phyloP scores from a whole-genome alignment of 2,113 vertebrate genomes.

The Psittacula cyanocephala region DNA sequence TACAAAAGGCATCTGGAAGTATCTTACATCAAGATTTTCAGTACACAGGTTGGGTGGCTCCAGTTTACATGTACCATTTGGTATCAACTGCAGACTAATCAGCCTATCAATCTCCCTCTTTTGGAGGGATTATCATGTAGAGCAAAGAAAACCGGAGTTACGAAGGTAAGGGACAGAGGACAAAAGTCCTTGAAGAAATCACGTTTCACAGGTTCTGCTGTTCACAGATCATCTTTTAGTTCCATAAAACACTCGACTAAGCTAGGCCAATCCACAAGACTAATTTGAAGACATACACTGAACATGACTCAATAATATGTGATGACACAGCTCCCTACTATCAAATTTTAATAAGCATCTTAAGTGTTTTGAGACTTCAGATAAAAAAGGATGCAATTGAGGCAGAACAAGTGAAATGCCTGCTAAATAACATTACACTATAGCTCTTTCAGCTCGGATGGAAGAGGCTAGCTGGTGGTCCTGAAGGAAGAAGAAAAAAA shows the following conservation, averaged over 20 bases:
- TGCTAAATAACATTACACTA: background rate
- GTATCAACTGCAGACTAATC: background rate
- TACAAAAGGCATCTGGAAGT: background rate
- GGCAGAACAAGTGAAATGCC: background rate
- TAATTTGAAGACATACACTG: background rate
- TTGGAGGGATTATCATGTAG: background rate
- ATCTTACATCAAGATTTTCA: background rate
- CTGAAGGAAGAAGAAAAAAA: background rate
- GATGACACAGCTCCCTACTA: background rate
- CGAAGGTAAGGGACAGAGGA: background rate
- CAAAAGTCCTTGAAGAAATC: background rate
- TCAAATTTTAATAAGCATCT: background rate
- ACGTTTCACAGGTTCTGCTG: background rate
- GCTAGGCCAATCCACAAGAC: background rate
- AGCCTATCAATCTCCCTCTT: background rate
- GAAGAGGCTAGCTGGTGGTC: background rate
- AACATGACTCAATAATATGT: background rate
- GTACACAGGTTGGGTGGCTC: background rate
- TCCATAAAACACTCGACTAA: background rate
- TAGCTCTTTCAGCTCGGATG: background rate
- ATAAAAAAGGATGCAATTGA: background rate
- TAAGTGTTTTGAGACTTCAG: background rate
- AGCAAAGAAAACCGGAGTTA: background rate
- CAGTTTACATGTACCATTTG: background rate
- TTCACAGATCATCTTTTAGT: background rate